Evolutionary conservation across 92 coral and sea anemone genomes (phyloP).

Genomic region (Phenganax subtilis): DNA sequence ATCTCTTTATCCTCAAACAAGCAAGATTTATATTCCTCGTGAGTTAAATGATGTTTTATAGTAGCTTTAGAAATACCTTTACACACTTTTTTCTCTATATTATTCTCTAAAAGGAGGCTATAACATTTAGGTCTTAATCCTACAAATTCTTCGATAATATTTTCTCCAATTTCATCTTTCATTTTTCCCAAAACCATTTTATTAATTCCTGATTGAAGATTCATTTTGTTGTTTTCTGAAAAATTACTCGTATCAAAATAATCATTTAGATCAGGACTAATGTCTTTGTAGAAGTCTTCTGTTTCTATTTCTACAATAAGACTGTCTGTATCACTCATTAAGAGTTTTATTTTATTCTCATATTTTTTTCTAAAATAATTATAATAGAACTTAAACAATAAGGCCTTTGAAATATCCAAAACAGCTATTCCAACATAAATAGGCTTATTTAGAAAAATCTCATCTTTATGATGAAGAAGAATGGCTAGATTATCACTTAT

Average conservation of each 20-base stretch:
- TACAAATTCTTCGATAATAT: not conserved
- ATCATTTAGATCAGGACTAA: not conserved
- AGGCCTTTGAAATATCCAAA: not conserved
- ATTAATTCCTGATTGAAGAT: not conserved
- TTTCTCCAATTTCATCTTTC: not conserved
- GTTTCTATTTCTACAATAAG: not conserved
- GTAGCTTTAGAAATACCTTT: not conserved
- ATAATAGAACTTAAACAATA: not conserved
- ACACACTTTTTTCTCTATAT: not conserved
- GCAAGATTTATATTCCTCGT: no score
- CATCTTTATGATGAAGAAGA: not conserved
- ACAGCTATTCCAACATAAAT: not conserved
- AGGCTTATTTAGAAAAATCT: not conserved
- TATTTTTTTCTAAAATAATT: not conserved
- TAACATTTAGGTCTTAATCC: not conserved
- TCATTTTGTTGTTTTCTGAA: not conserved
- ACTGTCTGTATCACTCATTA: slow-evolving; percentile 15
- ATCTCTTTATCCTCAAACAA: no score
- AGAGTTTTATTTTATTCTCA: not conserved
- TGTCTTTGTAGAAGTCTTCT: not conserved
- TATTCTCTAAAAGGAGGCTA: not conserved
- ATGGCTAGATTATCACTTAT: not conserved
- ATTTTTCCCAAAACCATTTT: not conserved
- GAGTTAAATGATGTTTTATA: not conserved
- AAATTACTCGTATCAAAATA: no score